Evolutionary conservation across 1,140 invertebrate genomes (phyloP).

Genomic region (Drosophila hydei): DNA sequence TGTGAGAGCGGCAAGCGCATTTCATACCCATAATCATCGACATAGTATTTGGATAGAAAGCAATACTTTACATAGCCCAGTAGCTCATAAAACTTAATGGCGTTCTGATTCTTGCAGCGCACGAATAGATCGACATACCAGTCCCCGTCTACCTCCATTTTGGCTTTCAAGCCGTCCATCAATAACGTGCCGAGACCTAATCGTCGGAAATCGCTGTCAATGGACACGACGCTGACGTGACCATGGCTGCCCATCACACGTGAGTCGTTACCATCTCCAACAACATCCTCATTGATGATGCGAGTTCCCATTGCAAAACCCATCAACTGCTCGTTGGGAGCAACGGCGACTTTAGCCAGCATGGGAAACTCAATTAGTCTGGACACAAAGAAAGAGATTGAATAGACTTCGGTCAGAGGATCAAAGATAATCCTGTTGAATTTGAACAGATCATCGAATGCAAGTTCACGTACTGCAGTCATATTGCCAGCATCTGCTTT

Average conservation of each 20-base stretch:
- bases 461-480: conserved; percentile 33
- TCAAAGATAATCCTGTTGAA: conserved; percentile 49
- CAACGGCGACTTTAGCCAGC: conserved; percentile 22
- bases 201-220: conserved; percentile 40
- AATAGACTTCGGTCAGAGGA: conserved; percentile 42
- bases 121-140: conserved; percentile 49
- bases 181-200: conserved; percentile 43
- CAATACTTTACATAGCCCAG: conserved; percentile 46
- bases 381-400: conserved; percentile 5
- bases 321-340: conserved; percentile 31
- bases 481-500: conserved; percentile 13
- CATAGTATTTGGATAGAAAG: conserved; percentile 34
- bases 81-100: conserved; percentile 41
- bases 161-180: conserved; percentile 12
- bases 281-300: not conserved
- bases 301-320: conserved; percentile 41
- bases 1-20: conserved; percentile 45
- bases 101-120: conserved; percentile 32
- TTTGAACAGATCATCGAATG: conserved; percentile 44
- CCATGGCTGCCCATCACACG: conserved; percentile 27
- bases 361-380: conserved; percentile 45
- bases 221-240: conserved; percentile 44
- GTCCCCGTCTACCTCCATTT: conserved; percentile 1
- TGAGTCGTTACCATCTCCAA: not conserved
- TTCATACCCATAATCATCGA: conserved; percentile 51